Evolutionary conservation across 2,797 vertebrate genomes (phyloP).

Genomic region (Lepus oiostolus): DNA sequence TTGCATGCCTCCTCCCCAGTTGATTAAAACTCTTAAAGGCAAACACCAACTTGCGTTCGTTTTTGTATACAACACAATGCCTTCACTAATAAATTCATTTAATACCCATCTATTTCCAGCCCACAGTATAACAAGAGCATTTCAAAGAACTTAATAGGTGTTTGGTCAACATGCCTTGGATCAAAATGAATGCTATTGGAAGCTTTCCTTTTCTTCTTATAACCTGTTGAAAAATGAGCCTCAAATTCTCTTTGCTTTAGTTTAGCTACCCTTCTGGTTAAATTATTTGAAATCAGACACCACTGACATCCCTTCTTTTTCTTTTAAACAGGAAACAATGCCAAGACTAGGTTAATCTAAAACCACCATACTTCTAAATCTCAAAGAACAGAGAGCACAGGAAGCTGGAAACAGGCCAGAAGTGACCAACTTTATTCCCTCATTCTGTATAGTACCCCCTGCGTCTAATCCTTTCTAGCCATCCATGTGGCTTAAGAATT

Average conservation of each 20-base stretch:
- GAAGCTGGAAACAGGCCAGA: slow-evolving; percentile 73
- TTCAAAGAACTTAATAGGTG: slow-evolving; percentile 56
- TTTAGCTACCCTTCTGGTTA: slow-evolving; percentile 59
- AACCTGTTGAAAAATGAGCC: slow-evolving; percentile 74
- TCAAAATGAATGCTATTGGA: slow-evolving; percentile 69
- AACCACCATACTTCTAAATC: slow-evolving; percentile 40
- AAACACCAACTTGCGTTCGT: slow-evolving; percentile 1
- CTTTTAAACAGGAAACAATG: slow-evolving; percentile 74
- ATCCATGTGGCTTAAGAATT: slow-evolving; percentile 29
- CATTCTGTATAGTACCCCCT: neutral
- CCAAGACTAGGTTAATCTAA: slow-evolving; percentile 65
- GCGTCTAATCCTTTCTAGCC: slow-evolving; percentile 15
- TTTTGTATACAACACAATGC: slow-evolving; percentile 33
- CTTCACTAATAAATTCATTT: slow-evolving; percentile 50
- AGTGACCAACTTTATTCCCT: slow-evolving; percentile 13
- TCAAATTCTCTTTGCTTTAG: slow-evolving; percentile 52
- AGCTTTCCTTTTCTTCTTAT: slow-evolving; percentile 68
- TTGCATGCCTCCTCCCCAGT: neutral
- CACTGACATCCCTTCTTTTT: slow-evolving; percentile 53
- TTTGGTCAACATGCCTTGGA: slow-evolving; percentile 75
- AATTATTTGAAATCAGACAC: slow-evolving; percentile 82
- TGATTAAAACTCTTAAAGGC: neutral
- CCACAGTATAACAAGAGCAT: slow-evolving; percentile 32
- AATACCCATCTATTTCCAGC: slow-evolving; percentile 61
- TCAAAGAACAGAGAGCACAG: slow-evolving; percentile 56